These are phyloP conservation scores for Drosophila setifemur DNA, from an alignment of 1,140 invertebrate genomes.

Conservation along the genomic window DNA sequence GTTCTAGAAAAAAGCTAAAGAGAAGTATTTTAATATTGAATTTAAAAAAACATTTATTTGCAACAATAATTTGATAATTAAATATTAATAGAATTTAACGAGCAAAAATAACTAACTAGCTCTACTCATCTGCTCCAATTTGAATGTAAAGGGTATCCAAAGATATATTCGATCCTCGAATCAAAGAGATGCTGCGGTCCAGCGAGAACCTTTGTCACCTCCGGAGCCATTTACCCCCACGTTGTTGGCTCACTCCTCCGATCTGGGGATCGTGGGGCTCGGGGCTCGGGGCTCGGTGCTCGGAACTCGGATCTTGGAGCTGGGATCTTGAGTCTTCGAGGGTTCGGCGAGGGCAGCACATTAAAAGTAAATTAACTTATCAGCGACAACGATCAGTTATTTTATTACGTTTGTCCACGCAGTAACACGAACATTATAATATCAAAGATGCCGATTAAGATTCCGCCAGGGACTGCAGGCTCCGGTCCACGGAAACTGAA, in stretches of 20 bases:
- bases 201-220: constrained; percentile 71
- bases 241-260: not conserved
- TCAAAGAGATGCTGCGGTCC: constrained; percentile 3
- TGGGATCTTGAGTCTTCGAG: not conserved
- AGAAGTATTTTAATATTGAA: too few relatives aligned
- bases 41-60: too few relatives aligned
- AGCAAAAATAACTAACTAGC: too few relatives aligned
- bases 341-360: constrained; percentile 69
- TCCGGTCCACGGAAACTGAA: not conserved
- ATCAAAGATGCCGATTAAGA: constrained; percentile 82
- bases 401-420: constrained; percentile 82
- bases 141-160: constrained; percentile 2
- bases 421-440: constrained; percentile 82
- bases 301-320: not conserved
- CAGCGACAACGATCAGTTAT: constrained; percentile 82
- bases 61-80: too few relatives aligned
- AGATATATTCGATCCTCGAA: not conserved
- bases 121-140: too few relatives aligned
- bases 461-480: constrained; percentile 34
- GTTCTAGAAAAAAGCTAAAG: too few relatives aligned
- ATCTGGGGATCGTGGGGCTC: not conserved
- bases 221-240: constrained; percentile 70
- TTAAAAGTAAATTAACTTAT: constrained; percentile 82
- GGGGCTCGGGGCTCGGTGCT: constrained; percentile 1
- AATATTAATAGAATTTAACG: too few relatives aligned